Evolutionary conservation across 2,888 invertebrate genomes (phyloP), one percentile per base, ranked within the genome.

Genomic region (Caenorhabditis plicata): DNA sequence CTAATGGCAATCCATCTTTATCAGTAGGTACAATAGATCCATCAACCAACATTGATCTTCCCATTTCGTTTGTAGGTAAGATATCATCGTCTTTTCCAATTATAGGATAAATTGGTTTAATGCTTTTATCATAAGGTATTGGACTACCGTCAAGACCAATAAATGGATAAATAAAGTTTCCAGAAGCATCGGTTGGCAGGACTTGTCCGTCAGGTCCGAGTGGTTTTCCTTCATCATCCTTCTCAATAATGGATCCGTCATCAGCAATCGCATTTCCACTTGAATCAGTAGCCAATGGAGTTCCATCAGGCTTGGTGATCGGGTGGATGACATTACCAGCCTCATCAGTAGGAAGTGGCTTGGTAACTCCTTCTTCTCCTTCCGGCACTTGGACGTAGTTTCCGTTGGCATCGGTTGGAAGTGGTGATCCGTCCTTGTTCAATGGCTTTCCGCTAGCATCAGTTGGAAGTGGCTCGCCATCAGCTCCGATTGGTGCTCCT

Each of bases 11-110:
- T 7, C 68, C 68, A n/a, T 29, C 9, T 8, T 39, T 32, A 17
- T 68, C 60, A 8, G 68, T 68, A 5, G 68, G 65, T 15, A 68
- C 52, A 2, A 58, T 26, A 2, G 38, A 22, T 31, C 72, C 72
- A 43, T 65, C 67, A 19, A 51, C 31, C 22, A 47, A 60, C 4
- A 70, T 43, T 5, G 54, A 22, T 20, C 51, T 26, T 31, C 70
- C 70, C 13, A 31, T 15, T 25, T 42, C 25, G 48, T 58, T 53
- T 5, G 71, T 71, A n/a, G 71, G 52, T 3, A 71, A 43, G 1
- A 68, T 55, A n/a, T 47, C 48, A 26, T 65, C 68, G 49, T 68
- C 43, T 26, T 49, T 39, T 44, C 66, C 66, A 19, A 66, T 52
- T 8, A 70, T 69, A 8, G 55, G 53, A 22, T 65, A 55, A 17